Conservation (phyloP, 2,113 vertebrate genomes). For the Candoia aspera region DNA sequence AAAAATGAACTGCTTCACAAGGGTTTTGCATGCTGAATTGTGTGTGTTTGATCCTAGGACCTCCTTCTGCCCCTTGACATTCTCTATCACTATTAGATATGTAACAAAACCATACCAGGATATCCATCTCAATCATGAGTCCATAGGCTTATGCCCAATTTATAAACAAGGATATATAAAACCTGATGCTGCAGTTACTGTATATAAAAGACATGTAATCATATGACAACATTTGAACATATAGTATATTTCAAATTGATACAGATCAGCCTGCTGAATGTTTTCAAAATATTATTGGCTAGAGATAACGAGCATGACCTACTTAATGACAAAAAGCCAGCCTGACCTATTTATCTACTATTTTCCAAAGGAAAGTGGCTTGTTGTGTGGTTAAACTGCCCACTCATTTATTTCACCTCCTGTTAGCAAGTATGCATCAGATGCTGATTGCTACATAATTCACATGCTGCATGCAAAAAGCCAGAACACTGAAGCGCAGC, state of each 20-base stretch:
- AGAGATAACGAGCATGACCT: not conserved
- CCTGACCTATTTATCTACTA: not conserved
- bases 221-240: not conserved
- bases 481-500: not conserved
- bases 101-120: not conserved
- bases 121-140: not conserved
- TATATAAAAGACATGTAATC: not conserved
- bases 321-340: not conserved
- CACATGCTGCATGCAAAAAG: not conserved
- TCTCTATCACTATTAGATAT: not conserved
- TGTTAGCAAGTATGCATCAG: not conserved
- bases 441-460: not conserved
- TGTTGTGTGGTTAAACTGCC: not conserved
- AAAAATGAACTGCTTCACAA: too few species aligned
- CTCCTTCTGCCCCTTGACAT: not conserved
- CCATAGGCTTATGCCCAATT: not conserved
- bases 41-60: too few species aligned
- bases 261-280: not conserved
- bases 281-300: not conserved
- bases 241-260: not conserved
- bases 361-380: conserved; percentile 4
- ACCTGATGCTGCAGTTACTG: not conserved
- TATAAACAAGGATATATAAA: not conserved
- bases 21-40: too few species aligned
- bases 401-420: not conserved